Evolutionary conservation across 92 coral and sea anemone genomes (phyloP).

Genomic region (Montipora capitata): DNA sequence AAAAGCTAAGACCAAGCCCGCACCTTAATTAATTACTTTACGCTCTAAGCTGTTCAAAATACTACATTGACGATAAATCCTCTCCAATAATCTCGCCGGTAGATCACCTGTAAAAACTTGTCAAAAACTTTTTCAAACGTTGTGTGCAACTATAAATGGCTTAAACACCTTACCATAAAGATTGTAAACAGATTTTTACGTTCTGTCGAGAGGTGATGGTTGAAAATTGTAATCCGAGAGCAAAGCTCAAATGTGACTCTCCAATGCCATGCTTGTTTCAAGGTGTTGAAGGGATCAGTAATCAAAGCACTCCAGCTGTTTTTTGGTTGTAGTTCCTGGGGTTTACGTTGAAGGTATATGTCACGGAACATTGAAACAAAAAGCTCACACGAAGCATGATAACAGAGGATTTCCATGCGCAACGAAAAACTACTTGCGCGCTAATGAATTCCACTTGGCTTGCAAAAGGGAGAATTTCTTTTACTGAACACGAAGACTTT

Average conservation of each 20-base stretch:
- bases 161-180: background rate
- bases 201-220: background rate
- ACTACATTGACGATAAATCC: constrained; percentile 4
- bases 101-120: background rate
- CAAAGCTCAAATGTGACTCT: constrained; percentile 21
- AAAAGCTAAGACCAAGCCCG: background rate
- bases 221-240: constrained; percentile 7
- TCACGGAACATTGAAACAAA: constrained; percentile 21
- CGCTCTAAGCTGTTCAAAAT: background rate
- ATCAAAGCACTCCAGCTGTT: constrained; percentile 35
- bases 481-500: background rate
- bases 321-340: constrained; percentile 1
- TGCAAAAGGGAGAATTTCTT: too few relatives aligned
- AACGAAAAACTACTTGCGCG: too few relatives aligned
- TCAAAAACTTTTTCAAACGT: background rate
- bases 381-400: constrained; percentile 18
- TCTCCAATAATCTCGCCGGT: background rate
- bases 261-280: constrained; percentile 13
- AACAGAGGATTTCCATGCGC: background rate
- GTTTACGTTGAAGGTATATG: background rate
- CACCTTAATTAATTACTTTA: background rate
- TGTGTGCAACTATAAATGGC: background rate
- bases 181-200: constrained; percentile 29
- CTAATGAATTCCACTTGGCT: too few relatives aligned
- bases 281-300: constrained; percentile 16